A percentile compares a stretch with the other conserved stretches of the same genome.
These are phyloP conservation scores for Phycodurus eques DNA, from an alignment of 2,113 vertebrate genomes.

Conservation along the genomic window DNA sequence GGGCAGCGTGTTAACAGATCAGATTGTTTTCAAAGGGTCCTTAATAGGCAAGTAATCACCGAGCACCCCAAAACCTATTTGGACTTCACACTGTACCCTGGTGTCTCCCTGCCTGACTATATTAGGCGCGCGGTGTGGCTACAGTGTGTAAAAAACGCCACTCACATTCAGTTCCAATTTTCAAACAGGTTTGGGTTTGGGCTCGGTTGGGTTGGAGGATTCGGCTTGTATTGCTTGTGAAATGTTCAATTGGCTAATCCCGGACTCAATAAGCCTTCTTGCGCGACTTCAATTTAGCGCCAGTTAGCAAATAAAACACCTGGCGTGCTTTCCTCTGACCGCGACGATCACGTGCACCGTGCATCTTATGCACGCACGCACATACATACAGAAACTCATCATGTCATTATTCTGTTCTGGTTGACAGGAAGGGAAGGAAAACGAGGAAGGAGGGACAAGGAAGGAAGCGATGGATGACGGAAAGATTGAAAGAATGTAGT, in stretches of 20 bases:
- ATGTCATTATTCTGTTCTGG: neutral
- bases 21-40: no score
- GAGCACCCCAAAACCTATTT: no score
- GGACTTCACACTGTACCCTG: neutral
- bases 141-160: neutral
- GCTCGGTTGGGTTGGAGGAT: neutral
- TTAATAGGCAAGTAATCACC: no score
- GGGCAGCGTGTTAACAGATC: no score
- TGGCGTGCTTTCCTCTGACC: slow-evolving; percentile 65
- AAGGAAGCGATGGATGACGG: no score
- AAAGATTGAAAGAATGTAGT: neutral
- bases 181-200: neutral
- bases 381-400: neutral
- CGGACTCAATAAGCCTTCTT: slow-evolving; percentile 63
- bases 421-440: neutral
- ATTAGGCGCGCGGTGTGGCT: neutral
- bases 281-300: slow-evolving; percentile 66
- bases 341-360: slow-evolving; percentile 58
- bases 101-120: neutral
- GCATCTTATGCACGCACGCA: slow-evolving; percentile 64
- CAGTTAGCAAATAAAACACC: slow-evolving; percentile 72
- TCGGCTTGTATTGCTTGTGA: slow-evolving; percentile 52
- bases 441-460: no score
- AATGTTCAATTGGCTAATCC: slow-evolving; percentile 73
- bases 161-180: neutral